A percentile compares a stretch with the other conserved stretches of the same genome.
Conservation (phyloP, 2,797 vertebrate genomes). For the Clarias fuscus region DNA sequence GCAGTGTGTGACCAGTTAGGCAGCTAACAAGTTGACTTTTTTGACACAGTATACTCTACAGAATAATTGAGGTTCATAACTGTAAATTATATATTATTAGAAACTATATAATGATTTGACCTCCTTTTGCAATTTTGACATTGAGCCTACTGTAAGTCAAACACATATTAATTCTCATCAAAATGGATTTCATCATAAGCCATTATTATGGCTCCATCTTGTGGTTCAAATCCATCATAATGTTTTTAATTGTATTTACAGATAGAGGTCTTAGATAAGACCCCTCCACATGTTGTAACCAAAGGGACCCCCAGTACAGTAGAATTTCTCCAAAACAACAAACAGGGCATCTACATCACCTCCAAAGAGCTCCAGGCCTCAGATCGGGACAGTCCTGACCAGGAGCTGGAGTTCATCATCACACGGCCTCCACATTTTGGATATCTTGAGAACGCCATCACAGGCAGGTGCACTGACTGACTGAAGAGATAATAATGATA, state of each 20-base stretch:
- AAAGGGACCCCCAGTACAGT: constrained; percentile 63
- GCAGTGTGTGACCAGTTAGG: background rate
- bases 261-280: constrained; percentile 70
- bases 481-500: background rate
- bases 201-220: constrained; percentile 47
- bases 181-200: background rate
- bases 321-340: constrained; percentile 60
- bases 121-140: background rate
- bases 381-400: constrained; percentile 63
- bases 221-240: constrained; percentile 46
- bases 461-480: constrained; percentile 55
- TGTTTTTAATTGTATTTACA: constrained; percentile 42
- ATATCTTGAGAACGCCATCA: constrained; percentile 72
- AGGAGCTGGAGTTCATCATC: constrained; percentile 70
- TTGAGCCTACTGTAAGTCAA: background rate
- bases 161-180: no score
- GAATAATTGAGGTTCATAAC: background rate
- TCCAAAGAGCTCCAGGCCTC: constrained; percentile 66
- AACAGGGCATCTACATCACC: constrained; percentile 64
- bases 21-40: background rate
- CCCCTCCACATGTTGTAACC: constrained; percentile 64
- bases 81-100: background rate
- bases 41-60: background rate
- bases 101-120: background rate
- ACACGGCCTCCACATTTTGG: constrained; percentile 66